These are phyloP conservation scores for Pollenia griseotomentosa DNA, from an alignment of 2,888 invertebrate genomes.

Conservation along the genomic window DNA sequence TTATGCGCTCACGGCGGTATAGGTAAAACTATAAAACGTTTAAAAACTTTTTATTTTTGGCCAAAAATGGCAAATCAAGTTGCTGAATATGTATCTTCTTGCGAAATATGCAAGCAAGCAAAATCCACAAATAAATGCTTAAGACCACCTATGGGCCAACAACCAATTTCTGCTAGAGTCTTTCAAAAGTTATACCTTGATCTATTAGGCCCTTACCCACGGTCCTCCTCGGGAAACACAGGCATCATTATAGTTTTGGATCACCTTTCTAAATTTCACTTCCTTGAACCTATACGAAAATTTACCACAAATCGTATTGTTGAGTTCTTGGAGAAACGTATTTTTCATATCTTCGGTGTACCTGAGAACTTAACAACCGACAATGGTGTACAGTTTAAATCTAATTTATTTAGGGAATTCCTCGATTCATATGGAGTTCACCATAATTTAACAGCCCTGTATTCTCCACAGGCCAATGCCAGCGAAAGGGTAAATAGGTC, in stretches of 20 bases:
- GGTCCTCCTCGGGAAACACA: background rate
- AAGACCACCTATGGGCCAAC: constrained; percentile 35
- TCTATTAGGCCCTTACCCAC: constrained; percentile 15
- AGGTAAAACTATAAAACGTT: background rate
- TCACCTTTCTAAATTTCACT: background rate
- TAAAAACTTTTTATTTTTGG: constrained; percentile 16
- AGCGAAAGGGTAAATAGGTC: constrained; percentile 24
- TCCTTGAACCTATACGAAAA: too few relatives aligned
- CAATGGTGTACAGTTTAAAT: background rate
- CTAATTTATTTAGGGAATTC: background rate
- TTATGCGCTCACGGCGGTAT: constrained; percentile 3
- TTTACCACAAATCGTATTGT: background rate
- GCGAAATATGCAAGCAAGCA: constrained; percentile 20
- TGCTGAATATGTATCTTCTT: background rate
- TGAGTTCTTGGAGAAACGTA: background rate
- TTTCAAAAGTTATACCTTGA: constrained; percentile 37
- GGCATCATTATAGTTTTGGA: constrained; percentile 10
- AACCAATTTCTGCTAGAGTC: background rate
- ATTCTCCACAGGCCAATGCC: too few relatives aligned
- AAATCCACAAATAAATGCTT: constrained; percentile 20
- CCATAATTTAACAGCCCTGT: constrained; percentile 4
- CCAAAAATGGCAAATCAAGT: constrained; percentile 9
- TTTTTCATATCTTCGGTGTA: background rate
- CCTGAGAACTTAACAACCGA: constrained; percentile 9
- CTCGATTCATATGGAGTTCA: constrained; percentile 17